phyloP scores from a whole-genome alignment of 1,140 invertebrate species.

The Ceratina australensis region DNA sequence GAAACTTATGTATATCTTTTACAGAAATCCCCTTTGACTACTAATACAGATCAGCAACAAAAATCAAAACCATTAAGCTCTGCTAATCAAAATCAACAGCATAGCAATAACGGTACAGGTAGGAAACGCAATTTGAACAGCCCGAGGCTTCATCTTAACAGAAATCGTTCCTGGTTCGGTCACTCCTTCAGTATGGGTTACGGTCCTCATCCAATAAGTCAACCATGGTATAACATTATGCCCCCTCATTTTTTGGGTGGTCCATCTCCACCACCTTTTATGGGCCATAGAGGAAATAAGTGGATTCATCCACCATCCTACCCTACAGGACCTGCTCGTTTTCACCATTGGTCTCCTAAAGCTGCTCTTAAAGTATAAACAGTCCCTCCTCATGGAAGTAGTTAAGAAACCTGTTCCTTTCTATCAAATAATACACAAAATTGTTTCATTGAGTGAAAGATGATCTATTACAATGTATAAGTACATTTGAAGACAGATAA shows the following conservation, averaged over 20 bases:
- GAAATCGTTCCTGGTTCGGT: conserved; percentile 75
- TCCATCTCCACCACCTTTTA: conserved; percentile 72
- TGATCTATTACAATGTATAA: conserved; percentile 34
- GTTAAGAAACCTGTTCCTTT: conserved; percentile 67
- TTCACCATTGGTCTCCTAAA: conserved; percentile 76
- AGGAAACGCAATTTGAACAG: conserved; percentile 75
- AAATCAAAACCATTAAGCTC: conserved; percentile 70
- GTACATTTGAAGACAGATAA: conserved; percentile 12
- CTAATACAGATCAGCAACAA: conserved; percentile 58
- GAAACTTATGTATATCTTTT: conserved; percentile 40
- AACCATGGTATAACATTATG: conserved; percentile 76
- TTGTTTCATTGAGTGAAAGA: conserved; percentile 47
- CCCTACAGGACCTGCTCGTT: conserved; percentile 72
- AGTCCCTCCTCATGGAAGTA: conserved; percentile 46
- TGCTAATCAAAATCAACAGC: conserved; percentile 72
- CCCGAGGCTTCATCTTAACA: conserved; percentile 69
- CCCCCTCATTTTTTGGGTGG: conserved; percentile 73
- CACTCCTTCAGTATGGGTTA: conserved; percentile 73
- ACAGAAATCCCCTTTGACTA: conserved; percentile 66
- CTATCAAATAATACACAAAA: conserved; percentile 36
- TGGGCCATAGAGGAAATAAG: conserved; percentile 71
- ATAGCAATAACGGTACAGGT: conserved; percentile 66
- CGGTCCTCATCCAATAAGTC: conserved; percentile 71
- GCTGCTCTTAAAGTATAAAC: conserved; percentile 76
- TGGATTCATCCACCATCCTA: conserved; percentile 73